A percentile compares a stretch with the other conserved stretches of the same genome.
phyloP scores from a whole-genome alignment of 2,113 vertebrate genomes.

The Miniopterus natalensis region DNA sequence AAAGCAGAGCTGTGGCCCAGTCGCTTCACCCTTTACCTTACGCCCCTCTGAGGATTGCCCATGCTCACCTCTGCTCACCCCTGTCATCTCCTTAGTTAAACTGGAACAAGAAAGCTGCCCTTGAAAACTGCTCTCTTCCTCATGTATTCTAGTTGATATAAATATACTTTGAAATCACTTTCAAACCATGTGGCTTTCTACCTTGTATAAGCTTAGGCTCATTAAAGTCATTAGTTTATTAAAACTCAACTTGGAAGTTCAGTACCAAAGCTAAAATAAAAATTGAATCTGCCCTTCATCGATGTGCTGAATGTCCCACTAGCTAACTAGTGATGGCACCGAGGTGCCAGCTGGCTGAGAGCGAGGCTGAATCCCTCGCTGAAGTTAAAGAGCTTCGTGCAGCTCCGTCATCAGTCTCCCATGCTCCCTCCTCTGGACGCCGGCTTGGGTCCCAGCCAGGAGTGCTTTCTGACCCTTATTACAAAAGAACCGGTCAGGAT shows the following conservation, averaged over 20 bases:
- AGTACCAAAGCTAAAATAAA: slow-evolving; percentile 51
- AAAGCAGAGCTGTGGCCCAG: not conserved
- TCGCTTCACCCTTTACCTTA: not conserved
- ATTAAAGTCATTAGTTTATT: slow-evolving; percentile 53
- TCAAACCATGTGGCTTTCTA: slow-evolving; percentile 21
- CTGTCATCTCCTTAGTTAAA: not conserved
- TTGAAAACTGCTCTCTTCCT: slow-evolving; percentile 2
- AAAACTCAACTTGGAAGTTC: slow-evolving; percentile 43
- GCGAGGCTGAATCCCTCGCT: not conserved
- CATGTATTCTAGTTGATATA: not conserved
- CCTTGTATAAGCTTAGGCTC: not conserved
- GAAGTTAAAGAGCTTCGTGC: not conserved
- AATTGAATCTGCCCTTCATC: not conserved
- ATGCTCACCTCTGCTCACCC: not conserved
- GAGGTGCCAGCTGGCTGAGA: not conserved
- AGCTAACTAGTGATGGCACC: not conserved
- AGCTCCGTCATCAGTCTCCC: not conserved
- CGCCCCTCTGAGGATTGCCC: not conserved
- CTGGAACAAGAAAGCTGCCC: not conserved
- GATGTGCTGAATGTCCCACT: not conserved
- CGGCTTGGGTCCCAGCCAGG: not conserved
- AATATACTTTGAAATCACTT: slow-evolving; percentile 48
- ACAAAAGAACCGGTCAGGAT: not conserved
- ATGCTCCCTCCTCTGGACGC: not conserved
- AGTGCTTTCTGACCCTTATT: not conserved